phyloP scores from a whole-genome alignment of 2,113 vertebrate genomes.

The Gavialis gangeticus region DNA sequence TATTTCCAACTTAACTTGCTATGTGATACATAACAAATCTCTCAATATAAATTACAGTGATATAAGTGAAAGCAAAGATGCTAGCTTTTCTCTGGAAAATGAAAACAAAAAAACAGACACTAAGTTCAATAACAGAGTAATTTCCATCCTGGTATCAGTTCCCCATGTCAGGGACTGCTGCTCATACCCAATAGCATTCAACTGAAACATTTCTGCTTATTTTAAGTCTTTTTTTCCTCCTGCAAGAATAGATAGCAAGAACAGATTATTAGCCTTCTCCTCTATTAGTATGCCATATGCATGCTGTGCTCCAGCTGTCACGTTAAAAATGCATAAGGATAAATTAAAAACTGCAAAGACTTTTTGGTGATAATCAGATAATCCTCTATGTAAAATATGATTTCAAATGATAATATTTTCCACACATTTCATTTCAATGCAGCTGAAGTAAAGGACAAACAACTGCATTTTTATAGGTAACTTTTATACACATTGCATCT shows the following conservation, averaged over 20 bases:
- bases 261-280: slow-evolving; percentile 12
- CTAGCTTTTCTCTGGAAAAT: background rate
- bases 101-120: background rate
- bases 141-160: background rate
- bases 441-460: slow-evolving; percentile 9
- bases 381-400: slow-evolving; percentile 49
- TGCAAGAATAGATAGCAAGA: slow-evolving; percentile 3
- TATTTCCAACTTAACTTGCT: slow-evolving; percentile 11
- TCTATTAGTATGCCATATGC: slow-evolving; percentile 59
- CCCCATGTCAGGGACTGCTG: background rate
- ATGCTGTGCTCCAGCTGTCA: slow-evolving; percentile 65
- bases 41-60: background rate
- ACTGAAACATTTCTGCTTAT: slow-evolving; percentile 45
- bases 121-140: slow-evolving; percentile 22
- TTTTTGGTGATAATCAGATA: slow-evolving; percentile 65
- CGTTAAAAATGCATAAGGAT: slow-evolving; percentile 77
- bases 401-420: slow-evolving; percentile 65
- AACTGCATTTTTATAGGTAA: slow-evolving; percentile 8
- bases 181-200: background rate
- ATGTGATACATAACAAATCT: background rate
- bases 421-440: background rate
- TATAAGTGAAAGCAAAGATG: slow-evolving; percentile 42
- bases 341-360: slow-evolving; percentile 74
- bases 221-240: slow-evolving; percentile 24
- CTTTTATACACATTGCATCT: slow-evolving; percentile 15